Conservation (phyloP, 1,140 invertebrate genomes). For the Leptestheria dahalacensis region DNA sequence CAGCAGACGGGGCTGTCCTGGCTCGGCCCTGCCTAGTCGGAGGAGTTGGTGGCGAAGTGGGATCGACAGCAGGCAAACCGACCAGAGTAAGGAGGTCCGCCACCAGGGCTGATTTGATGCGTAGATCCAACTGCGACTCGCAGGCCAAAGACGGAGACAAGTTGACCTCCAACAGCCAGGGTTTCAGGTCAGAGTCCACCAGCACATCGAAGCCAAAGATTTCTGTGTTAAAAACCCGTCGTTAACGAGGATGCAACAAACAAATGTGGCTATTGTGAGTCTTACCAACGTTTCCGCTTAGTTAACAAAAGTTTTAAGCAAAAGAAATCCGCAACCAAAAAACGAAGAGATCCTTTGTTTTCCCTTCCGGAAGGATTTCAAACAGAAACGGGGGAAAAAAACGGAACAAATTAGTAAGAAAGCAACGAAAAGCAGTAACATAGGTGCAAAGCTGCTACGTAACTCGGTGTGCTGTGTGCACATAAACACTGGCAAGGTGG, state of each 20-base stretch:
- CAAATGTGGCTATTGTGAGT: not conserved
- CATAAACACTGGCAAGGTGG: not conserved
- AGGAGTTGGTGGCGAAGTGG: constrained; percentile 30
- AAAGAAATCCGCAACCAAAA: not conserved
- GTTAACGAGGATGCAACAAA: constrained; percentile 11
- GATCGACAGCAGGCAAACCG: constrained; percentile 64
- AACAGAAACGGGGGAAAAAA: not conserved
- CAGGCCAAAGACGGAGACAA: constrained; percentile 84
- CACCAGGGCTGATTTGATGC: constrained; percentile 79
- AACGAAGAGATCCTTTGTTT: not conserved
- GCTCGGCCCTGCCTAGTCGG: constrained; percentile 10
- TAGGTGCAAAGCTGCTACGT: no score
- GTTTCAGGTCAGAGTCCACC: constrained; percentile 76
- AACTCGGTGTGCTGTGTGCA: no score
- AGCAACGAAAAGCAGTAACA: no score
- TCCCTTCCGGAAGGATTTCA: not conserved
- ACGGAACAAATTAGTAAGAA: not conserved
- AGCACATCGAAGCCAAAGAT: constrained; percentile 92
- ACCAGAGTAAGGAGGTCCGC: constrained; percentile 78
- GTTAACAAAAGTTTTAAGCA: not conserved
- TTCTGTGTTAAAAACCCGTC: constrained; percentile 44
- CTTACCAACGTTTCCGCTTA: constrained; percentile 6
- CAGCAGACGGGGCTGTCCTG: constrained; percentile 3
- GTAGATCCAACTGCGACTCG: constrained; percentile 78
- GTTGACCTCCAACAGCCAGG: constrained; percentile 88